phyloP scores from a whole-genome alignment of 2,797 vertebrate species.

The Synaphobranchus kaupii region DNA sequence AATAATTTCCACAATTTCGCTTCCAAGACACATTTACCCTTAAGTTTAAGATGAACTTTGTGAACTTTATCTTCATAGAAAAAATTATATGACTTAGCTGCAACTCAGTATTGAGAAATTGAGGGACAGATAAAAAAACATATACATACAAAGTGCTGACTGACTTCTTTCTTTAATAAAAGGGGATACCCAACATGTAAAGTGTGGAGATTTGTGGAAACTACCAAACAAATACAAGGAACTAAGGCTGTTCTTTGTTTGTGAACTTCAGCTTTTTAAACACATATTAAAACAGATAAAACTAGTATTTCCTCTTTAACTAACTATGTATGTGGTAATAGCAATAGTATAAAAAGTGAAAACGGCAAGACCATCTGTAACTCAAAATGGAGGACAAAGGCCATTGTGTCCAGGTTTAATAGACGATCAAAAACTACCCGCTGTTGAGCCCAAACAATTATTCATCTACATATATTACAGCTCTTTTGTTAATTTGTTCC shows the following conservation, averaged over 20 bases:
- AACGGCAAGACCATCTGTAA: background rate
- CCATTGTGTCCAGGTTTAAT: background rate
- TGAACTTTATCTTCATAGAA: too few species aligned
- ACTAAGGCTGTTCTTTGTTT: background rate
- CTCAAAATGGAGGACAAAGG: slow-evolving; percentile 24
- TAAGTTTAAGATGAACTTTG: too few species aligned
- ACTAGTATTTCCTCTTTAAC: background rate
- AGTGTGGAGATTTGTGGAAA: slow-evolving; percentile 4
- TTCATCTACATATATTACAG: slow-evolving; percentile 51
- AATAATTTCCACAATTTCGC: background rate
- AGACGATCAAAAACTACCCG: background rate
- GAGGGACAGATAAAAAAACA: background rate
- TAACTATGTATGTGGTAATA: background rate
- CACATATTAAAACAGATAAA: background rate
- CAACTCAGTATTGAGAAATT: background rate
- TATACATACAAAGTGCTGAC: slow-evolving; percentile 21
- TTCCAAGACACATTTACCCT: too few species aligned
- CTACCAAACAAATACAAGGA: slow-evolving; percentile 17
- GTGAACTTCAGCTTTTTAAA: background rate
- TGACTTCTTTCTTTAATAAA: background rate
- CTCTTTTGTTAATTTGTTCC: background rate
- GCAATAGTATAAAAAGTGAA: background rate
- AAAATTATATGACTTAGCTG: background rate
- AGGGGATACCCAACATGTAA: slow-evolving; percentile 13
- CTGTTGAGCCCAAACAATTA: slow-evolving; percentile 49